phyloP scores from a whole-genome alignment of 2,888 invertebrate species.

The Cephus spinipes region DNA sequence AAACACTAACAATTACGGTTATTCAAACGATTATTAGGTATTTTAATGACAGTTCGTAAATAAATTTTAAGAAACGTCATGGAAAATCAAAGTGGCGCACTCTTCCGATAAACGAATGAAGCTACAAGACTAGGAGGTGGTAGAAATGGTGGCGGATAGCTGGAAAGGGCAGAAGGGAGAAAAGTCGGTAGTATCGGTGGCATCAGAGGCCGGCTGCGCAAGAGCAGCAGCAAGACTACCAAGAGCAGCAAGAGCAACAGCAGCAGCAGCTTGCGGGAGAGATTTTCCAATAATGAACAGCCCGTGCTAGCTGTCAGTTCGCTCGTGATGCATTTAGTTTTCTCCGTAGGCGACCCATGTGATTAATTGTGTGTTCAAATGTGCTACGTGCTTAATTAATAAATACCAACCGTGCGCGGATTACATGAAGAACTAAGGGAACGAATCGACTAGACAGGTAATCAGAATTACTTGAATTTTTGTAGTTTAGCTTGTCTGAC shows the following conservation, averaged over 20 bases:
- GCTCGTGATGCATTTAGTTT: constrained; percentile 42
- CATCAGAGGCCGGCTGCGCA: constrained; percentile 50
- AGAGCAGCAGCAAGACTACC: constrained; percentile 39
- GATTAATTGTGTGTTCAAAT: constrained; percentile 39
- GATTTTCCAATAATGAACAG: constrained; percentile 48
- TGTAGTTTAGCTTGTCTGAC: not conserved
- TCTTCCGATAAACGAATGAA: not conserved
- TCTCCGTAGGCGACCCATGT: constrained; percentile 29
- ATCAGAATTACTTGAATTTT: constrained; percentile 1
- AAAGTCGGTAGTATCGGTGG: constrained; percentile 42
- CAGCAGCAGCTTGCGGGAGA: not conserved
- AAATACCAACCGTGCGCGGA: constrained; percentile 31
- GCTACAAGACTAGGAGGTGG: constrained; percentile 19
- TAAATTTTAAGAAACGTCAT: not conserved
- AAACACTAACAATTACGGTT: not conserved
- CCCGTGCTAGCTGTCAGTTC: constrained; percentile 48
- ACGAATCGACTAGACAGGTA: constrained; percentile 27
- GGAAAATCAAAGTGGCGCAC: not conserved
- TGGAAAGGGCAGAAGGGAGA: constrained; percentile 39
- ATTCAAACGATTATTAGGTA: not conserved
- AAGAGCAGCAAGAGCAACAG: not conserved
- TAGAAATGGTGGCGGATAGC: constrained; percentile 39
- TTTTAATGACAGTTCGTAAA: not conserved
- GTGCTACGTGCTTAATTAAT: constrained; percentile 30
- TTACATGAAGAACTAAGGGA: constrained; percentile 32